Conservation (phyloP, 2,113 vertebrate genomes). For the Tricholaema leucomelas region DNA sequence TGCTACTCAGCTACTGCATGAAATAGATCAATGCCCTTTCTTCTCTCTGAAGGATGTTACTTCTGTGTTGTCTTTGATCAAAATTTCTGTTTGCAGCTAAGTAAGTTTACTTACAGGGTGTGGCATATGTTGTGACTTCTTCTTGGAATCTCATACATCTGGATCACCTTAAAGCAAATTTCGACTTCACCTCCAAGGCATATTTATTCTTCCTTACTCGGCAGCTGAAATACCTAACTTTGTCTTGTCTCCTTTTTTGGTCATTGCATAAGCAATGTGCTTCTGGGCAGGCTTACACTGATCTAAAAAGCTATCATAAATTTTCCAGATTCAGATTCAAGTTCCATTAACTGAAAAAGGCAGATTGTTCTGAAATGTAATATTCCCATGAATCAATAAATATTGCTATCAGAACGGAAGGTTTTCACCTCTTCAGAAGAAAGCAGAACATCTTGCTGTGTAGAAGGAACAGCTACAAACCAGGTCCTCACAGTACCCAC, state of each 20-base stretch:
- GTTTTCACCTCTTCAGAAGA: neutral
- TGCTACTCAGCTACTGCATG: neutral
- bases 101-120: neutral
- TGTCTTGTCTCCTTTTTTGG: neutral
- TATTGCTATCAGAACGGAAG: neutral
- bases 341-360: conserved; percentile 47
- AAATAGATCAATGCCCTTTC: neutral
- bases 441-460: neutral
- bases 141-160: neutral
- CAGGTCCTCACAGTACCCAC: neutral
- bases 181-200: neutral
- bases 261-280: neutral
- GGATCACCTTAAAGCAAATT: neutral
- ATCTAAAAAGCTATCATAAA: conserved; percentile 46
- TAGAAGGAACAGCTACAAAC: neutral
- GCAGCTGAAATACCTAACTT: neutral
- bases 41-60: neutral
- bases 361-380: neutral
- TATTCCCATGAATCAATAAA: conserved; percentile 51
- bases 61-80: neutral
- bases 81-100: neutral
- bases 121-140: neutral
- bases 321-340: conserved; percentile 59
- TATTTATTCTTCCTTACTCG: neutral
- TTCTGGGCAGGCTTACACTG: conserved; percentile 28